Evolutionary conservation across 2,113 vertebrate species (phyloP).

Genomic region (Chionomys nivalis): DNA sequence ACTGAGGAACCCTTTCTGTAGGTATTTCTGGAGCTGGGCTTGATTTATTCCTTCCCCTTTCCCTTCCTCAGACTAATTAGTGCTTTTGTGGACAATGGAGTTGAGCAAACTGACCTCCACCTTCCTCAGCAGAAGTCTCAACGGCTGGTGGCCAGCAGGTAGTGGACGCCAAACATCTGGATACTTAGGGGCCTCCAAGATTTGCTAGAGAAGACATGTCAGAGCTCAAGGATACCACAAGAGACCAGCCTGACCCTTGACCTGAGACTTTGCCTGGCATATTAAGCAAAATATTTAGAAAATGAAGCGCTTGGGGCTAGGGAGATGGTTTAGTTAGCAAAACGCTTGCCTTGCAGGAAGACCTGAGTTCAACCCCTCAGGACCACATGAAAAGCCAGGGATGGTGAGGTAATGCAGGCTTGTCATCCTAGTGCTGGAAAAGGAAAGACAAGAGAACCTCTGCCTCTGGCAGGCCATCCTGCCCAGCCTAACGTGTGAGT

Average conservation of each 20-base stretch:
- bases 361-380: not conserved
- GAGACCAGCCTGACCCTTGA: conserved; percentile 25
- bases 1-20: conserved; percentile 48
- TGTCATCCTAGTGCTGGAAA: not conserved
- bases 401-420: no score
- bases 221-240: not conserved
- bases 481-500: not conserved
- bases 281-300: not conserved
- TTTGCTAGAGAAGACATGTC: conserved; percentile 38
- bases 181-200: not conserved
- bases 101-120: conserved; percentile 73
- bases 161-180: conserved; percentile 67
- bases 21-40: conserved; percentile 64
- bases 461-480: not conserved
- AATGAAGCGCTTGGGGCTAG: not conserved
- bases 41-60: conserved; percentile 65
- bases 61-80: conserved; percentile 55
- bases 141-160: conserved; percentile 51
- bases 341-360: not conserved
- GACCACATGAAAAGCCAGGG: no score
- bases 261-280: not conserved
- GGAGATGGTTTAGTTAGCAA: not conserved
- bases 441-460: not conserved
- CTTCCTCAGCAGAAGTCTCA: conserved; percentile 60
- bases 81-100: conserved; percentile 72